Conservation (phyloP, 2,113 vertebrate species). For the Anas platyrhynchos region DNA sequence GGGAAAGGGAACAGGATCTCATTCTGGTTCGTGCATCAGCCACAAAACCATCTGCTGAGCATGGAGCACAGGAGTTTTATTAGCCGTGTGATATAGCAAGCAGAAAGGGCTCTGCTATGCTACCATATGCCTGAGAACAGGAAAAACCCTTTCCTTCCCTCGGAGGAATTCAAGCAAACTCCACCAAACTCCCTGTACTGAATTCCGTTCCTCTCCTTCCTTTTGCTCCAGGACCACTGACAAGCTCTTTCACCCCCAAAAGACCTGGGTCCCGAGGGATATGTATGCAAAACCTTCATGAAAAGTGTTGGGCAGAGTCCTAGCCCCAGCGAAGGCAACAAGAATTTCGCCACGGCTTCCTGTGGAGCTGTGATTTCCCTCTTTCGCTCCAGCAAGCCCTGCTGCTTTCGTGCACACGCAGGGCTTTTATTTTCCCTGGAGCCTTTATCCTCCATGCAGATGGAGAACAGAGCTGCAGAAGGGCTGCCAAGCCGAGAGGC, state of each 20-base stretch:
- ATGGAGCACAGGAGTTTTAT: constrained; percentile 43
- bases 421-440: constrained; percentile 1
- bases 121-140: neutral
- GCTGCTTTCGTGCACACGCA: neutral
- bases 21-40: constrained; percentile 40
- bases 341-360: neutral
- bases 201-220: neutral
- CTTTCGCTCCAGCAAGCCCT: neutral
- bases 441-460: neutral
- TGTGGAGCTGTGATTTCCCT: neutral
- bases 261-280: neutral
- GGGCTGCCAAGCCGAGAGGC: neutral
- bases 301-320: neutral
- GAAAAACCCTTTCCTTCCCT: constrained; percentile 22
- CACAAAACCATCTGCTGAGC: constrained; percentile 42
- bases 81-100: constrained; percentile 1
- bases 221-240: neutral
- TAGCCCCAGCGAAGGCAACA: neutral
- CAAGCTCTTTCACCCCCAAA: neutral
- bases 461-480: constrained; percentile 12
- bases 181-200: neutral
- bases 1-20: constrained; percentile 19
- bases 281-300: neutral
- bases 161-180: neutral
- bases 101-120: constrained; percentile 36